These are phyloP conservation scores for Lysandra coridon DNA, from an alignment of 2,888 invertebrate genomes.

Conservation along the genomic window DNA sequence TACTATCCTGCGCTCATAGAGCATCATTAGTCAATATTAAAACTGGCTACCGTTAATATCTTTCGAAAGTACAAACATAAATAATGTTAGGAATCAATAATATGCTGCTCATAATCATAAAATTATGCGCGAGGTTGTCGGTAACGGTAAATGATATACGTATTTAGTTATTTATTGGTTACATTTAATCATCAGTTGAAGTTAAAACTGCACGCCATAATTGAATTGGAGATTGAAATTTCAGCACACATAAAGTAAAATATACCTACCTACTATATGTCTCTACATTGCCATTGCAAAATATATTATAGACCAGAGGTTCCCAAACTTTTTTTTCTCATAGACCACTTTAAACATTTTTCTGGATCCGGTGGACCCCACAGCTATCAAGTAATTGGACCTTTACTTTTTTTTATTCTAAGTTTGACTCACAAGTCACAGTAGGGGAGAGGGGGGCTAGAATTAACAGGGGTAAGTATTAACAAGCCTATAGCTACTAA, in stretches of 20 bases:
- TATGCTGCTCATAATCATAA: slow-evolving; percentile 13
- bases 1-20: slow-evolving; percentile 63
- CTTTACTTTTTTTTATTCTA: too few relatives aligned
- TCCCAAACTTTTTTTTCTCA: too few relatives aligned
- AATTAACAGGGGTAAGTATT: too few relatives aligned
- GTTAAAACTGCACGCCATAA: background rate
- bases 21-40: slow-evolving; percentile 73
- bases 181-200: background rate
- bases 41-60: slow-evolving; percentile 66
- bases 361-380: too few relatives aligned
- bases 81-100: slow-evolving; percentile 29
- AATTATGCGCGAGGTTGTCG: slow-evolving; percentile 4
- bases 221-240: background rate
- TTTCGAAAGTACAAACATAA: slow-evolving; percentile 37
- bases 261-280: too few relatives aligned
- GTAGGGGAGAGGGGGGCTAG: too few relatives aligned
- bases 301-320: too few relatives aligned
- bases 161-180: slow-evolving; percentile 1
- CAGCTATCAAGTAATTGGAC: too few relatives aligned
- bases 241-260: background rate
- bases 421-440: too few relatives aligned
- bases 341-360: too few relatives aligned
- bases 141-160: slow-evolving; percentile 23
- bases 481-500: too few relatives aligned
- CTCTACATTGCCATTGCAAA: too few relatives aligned